These are phyloP conservation scores for Hirtodrosophila histrioides DNA, from an alignment of 2,888 invertebrate species.

Conservation along the genomic window DNA sequence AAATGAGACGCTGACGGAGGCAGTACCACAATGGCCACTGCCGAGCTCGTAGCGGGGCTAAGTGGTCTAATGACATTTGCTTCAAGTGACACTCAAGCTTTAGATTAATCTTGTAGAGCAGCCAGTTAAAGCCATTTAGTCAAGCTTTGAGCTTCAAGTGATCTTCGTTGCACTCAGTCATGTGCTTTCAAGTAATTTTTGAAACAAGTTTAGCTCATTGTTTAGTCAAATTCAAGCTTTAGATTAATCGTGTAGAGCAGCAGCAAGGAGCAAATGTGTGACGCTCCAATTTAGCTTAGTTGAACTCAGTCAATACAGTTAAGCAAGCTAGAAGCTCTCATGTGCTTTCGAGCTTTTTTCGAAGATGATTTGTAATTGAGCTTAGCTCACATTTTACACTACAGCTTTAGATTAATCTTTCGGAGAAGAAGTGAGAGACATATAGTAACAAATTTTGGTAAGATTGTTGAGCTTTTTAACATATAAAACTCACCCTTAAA, in stretches of 20 bases:
- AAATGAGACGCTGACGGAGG: slow-evolving; percentile 9
- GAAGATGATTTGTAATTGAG: no score
- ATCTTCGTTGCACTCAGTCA: slow-evolving; percentile 14
- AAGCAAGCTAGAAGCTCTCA: background rate
- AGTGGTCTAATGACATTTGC: slow-evolving; percentile 1
- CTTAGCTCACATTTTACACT: no score
- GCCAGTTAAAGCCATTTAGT: background rate
- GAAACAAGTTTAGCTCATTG: no score
- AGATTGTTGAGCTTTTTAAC: no score
- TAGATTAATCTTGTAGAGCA: slow-evolving; percentile 6
- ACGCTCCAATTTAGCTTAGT: background rate
- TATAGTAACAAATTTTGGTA: no score
- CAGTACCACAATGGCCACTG: slow-evolving; percentile 55
- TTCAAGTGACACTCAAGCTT: slow-evolving; percentile 2
- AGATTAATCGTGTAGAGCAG: slow-evolving; percentile 5
- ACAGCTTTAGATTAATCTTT: no score
- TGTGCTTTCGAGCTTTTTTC: background rate
- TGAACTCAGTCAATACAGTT: slow-evolving; percentile 20
- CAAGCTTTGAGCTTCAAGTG: background rate
- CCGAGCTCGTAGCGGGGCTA: slow-evolving; percentile 58
- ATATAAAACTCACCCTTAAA: no score
- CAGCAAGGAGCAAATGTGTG: background rate
- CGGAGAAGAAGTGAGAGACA: no score
- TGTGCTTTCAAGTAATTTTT: background rate
- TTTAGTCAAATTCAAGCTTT: background rate